Percentiles rank a stretch among this genome's conserved stretches.
These are phyloP conservation scores for Capitulum mitella DNA, from an alignment of 2,888 invertebrate genomes.

Conservation along the genomic window DNA sequence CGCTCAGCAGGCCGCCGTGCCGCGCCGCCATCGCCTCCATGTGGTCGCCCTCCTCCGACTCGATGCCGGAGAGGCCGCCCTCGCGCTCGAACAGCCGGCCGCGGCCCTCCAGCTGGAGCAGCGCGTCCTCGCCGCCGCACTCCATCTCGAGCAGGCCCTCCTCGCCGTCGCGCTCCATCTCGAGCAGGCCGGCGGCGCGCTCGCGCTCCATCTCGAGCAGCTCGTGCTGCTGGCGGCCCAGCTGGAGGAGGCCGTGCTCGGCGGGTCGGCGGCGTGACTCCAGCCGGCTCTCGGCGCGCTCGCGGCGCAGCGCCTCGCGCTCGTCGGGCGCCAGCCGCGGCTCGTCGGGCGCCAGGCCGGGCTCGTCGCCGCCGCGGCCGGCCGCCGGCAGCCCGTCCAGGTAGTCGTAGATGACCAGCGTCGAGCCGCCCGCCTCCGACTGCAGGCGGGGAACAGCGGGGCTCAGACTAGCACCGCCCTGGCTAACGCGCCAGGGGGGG, in stretches of 20 bases:
- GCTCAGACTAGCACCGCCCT: too few species aligned
- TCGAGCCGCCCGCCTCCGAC: not conserved
- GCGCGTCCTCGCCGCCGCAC: not conserved
- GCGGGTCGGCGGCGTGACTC: not conserved
- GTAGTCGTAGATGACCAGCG: slow-evolving; percentile 1
- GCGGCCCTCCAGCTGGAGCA: not conserved
- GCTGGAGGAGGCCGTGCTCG: not conserved
- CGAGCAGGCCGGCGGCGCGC: not conserved
- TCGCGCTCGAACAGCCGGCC: not conserved
- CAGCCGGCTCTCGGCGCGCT: not conserved
- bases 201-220: too few species aligned
- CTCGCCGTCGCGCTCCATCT: not conserved
- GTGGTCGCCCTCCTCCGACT: not conserved
- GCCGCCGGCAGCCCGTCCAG: not conserved
- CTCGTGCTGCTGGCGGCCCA: not conserved
- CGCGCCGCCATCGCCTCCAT: not conserved
- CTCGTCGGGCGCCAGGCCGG: not conserved
- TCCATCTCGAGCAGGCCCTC: not conserved
- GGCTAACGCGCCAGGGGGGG: too few species aligned
- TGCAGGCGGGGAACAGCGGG: too few species aligned
- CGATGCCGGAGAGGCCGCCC: not conserved
- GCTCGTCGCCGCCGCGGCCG: not conserved
- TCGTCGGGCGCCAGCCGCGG: not conserved
- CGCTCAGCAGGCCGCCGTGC: not conserved
- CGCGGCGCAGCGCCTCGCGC: slow-evolving; percentile 7